Evolutionary conservation across 1,140 invertebrate genomes (phyloP).

Genomic region (Spodoptera litura): DNA sequence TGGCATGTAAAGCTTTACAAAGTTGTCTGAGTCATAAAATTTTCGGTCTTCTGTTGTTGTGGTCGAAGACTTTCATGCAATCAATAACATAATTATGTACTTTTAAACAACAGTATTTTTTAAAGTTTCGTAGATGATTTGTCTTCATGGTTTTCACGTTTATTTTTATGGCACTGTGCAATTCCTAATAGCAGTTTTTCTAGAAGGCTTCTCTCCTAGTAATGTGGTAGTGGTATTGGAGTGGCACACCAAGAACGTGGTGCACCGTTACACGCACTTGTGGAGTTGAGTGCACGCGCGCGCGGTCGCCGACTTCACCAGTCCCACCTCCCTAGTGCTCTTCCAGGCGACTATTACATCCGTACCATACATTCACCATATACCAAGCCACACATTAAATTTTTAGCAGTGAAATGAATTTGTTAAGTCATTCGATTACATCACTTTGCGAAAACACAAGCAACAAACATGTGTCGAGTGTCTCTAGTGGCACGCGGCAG

Average conservation of each 20-base stretch:
- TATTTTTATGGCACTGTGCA: not conserved
- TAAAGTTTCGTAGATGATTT: slow-evolving; percentile 23
- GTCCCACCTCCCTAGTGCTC: slow-evolving; percentile 50
- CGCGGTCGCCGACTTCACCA: slow-evolving; percentile 80
- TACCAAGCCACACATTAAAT: not conserved
- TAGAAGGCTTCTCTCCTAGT: not conserved
- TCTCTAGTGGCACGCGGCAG: slow-evolving; percentile 59
- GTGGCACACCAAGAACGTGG: slow-evolving; percentile 61
- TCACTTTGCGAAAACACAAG: slow-evolving; percentile 45
- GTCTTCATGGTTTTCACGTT: slow-evolving; percentile 34
- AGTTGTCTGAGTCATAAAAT: not conserved
- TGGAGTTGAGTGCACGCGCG: slow-evolving; percentile 79
- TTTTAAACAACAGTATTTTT: not conserved
- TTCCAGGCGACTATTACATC: not conserved
- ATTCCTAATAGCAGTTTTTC: not conserved
- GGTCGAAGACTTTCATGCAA: slow-evolving; percentile 10
- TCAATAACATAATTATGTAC: not conserved
- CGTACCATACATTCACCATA: not conserved
- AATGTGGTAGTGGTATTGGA: slow-evolving; percentile 54
- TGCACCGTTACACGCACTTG: slow-evolving; percentile 81
- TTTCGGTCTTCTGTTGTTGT: not conserved
- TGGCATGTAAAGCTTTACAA: slow-evolving; percentile 6
- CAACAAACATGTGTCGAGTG: slow-evolving; percentile 42
- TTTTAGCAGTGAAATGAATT: not conserved
- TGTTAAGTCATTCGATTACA: slow-evolving; percentile 33